Evolutionary conservation across 92 coral and sea anemone species (phyloP), one percentile per base, ranked within the genome.

Genomic region (Phenganax subtilis): DNA sequence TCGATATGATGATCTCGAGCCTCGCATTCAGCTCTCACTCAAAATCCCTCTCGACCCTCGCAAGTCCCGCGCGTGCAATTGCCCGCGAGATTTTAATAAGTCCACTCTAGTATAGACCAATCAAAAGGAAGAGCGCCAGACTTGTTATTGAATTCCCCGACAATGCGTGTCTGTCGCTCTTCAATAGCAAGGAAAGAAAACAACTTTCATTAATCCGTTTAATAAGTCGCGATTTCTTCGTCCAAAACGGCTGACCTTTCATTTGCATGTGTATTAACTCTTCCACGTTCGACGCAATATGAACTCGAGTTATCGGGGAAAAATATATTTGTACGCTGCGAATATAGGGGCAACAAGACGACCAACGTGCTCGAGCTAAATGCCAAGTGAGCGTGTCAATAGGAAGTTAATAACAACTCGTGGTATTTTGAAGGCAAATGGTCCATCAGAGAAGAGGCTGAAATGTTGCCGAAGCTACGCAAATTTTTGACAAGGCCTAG

Each of bases 131-230:
- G 83, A 79, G 83, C 83, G 83, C 59, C 83, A 79, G 83, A 65
- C 83, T 63, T 79, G 82, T 79, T 79, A 79, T 79, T 79, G 83
- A 79, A 79, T 79, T 79, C 74, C 63, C 68, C 64, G 53, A 15
- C 62, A 76, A 64, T 76, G 69, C 81, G 74, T 79, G 74, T 47
- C n/a, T 15, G 17, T 59, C 57, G 20, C 83, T 16, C 8, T 56
- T 17, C 37, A n/a, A 9, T 47, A 79, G 74, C 55, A 77, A 16
- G 3, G 62, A 79, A 65, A 11, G 37, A 63, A 51, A 64, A 79
- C 74, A 79, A 79, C 74, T 79, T 51, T 16, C 47, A 64, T 28
- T 62, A 79, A 79, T 79, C 61, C 55, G 17, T 54, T 30, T 64
- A 68, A 68, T 14, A 20, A 20, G 25, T 79, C 47, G 17, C 56